phyloP scores from a whole-genome alignment of 2,888 invertebrate species.

The Malthinus seriepunctatus region DNA sequence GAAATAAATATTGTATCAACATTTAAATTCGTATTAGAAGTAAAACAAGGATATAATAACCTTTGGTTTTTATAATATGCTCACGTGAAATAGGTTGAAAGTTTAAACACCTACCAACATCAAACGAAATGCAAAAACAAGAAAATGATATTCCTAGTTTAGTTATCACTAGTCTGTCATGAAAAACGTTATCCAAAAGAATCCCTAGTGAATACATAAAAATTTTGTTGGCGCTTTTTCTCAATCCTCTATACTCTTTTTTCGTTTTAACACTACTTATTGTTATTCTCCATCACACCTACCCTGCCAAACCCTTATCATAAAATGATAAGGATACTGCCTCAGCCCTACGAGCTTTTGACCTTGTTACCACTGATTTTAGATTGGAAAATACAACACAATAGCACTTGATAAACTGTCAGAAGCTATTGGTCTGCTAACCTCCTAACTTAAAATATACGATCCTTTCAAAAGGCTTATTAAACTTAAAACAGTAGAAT shows the following conservation, averaged over 20 bases:
- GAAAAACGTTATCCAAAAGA: conserved; percentile 27
- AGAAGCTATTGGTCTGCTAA: conserved; percentile 9
- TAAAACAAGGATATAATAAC: too few relatives aligned
- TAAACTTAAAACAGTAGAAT: conserved; percentile 6
- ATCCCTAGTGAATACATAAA: conserved; percentile 29
- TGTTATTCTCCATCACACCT: conserved; percentile 29
- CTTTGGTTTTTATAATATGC: background rate
- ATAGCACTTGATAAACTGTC: conserved; percentile 25
- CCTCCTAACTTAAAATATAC: conserved; percentile 10
- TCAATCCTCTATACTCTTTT: conserved; percentile 24
- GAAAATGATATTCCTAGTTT: conserved; percentile 14
- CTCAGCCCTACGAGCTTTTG: conserved; percentile 25
- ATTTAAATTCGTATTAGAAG: too few relatives aligned
- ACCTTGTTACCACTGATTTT: conserved; percentile 30
- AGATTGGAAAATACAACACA: conserved; percentile 26
- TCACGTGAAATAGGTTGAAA: conserved; percentile 6
- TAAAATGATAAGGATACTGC: conserved; percentile 27
- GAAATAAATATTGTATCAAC: too few relatives aligned
- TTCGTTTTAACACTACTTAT: conserved; percentile 22
- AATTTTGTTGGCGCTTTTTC: conserved; percentile 26
- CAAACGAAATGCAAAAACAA: conserved; percentile 3
- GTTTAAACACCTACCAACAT: conserved; percentile 8
- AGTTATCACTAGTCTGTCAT: conserved; percentile 24
- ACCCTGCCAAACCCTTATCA: conserved; percentile 33
- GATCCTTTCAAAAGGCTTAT: conserved; percentile 10